These are phyloP conservation scores for Parambassis ranga DNA, from an alignment of 2,797 vertebrate genomes.

Conservation along the genomic window DNA sequence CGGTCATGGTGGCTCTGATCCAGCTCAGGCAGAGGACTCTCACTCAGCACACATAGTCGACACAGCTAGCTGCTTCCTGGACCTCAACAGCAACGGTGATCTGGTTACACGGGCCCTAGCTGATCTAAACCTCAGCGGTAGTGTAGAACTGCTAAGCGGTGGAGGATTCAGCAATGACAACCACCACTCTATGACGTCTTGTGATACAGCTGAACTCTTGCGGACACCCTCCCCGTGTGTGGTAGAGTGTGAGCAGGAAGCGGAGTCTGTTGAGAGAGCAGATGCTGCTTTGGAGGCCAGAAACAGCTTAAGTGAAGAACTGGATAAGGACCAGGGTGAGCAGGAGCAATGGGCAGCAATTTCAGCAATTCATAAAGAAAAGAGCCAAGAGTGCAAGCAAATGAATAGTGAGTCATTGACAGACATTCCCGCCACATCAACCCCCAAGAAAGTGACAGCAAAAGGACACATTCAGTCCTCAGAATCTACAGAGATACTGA, in stretches of 20 bases:
- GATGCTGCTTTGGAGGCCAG: not conserved
- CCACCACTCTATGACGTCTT: constrained; percentile 58
- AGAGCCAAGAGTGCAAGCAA: constrained; percentile 33
- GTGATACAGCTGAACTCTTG: constrained; percentile 62
- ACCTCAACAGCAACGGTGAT: constrained; percentile 77
- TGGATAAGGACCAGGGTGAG: not conserved
- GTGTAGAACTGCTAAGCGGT: constrained; percentile 34
- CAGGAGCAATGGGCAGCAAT: constrained; percentile 43
- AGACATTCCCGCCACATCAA: constrained; percentile 83
- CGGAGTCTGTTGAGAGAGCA: not conserved
- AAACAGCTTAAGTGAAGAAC: not conserved
- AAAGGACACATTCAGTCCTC: not conserved
- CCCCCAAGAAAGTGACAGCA: constrained; percentile 79
- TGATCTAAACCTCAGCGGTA: constrained; percentile 70
- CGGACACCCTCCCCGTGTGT: constrained; percentile 55
- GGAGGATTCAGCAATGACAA: not conserved
- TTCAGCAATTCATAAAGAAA: constrained; percentile 55
- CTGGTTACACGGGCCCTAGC: constrained; percentile 68
- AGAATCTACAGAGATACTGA: constrained; percentile 69
- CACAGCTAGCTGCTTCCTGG: constrained; percentile 75
- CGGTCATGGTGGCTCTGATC: constrained; percentile 51
- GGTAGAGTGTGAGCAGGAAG: constrained; percentile 52
- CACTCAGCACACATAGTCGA: constrained; percentile 43
- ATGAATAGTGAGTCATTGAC: constrained; percentile 6
- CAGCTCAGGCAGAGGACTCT: constrained; percentile 47